Base-by-base conservation (phyloP, 2,797 vertebrate genomes). In the Heterohyrax brucei region DNA sequence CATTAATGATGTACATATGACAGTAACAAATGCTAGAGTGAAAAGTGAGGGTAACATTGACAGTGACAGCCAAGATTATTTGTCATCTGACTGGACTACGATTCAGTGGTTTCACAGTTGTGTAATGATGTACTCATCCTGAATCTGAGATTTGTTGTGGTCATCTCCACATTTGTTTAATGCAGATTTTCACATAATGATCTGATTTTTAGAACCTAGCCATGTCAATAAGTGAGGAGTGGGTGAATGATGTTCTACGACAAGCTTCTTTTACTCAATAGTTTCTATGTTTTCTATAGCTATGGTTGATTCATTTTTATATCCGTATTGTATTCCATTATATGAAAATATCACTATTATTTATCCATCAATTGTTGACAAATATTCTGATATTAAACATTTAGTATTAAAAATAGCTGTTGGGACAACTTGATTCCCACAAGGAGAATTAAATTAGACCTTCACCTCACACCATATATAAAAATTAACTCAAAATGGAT, bases 361-460 rank as follows among this genome's bases (percentile, higher is more conserved):
- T 46, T 87, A 44, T 46, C 28, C 14, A 68, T 13, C n/a, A 75
- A 39, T 8, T 87, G 21, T 86, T 77, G 33, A 13, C 48, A 19
- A 46, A 44, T 94, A 94, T 86, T 82, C 89, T 88, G 22, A 24
- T 33, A 72, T 33, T 33, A 72, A 39, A 39, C 39, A 8, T 7
- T 21, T 72, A 9, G 19, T 95, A 59, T 64, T 86, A 77, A 82
- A 89, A 89, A 84, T 68, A 93, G 33, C 59, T 46, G n/a, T 19
- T 72, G n/a, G 19, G 22, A 62, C 22, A 62, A 62, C 53, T 56
- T 13, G 53, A 72, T 72, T 39, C 39, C 10, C 18, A 72, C n/a
- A 39, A 72, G 68, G 24, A 64, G 26, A 64, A 72, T 72, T 33
- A 72, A 72, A 24, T 72, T 72, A 72, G 68, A 39, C 18, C 1